These are phyloP conservation scores for Pongo abelii DNA, from an alignment of 2,113 vertebrate species.

Conservation along the genomic window DNA sequence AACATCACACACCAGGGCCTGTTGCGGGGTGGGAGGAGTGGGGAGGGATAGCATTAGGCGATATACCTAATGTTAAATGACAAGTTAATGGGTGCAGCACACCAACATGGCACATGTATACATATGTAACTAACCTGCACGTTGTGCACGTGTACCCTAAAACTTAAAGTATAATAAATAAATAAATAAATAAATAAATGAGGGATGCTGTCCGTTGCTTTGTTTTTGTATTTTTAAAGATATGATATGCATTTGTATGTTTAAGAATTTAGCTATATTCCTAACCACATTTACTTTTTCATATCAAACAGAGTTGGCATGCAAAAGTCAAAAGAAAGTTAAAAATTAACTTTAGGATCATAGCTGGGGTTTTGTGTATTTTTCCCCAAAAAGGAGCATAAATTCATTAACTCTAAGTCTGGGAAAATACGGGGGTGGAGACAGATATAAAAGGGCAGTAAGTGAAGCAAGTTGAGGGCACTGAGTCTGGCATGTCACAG, in stretches of 20 bases:
- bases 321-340: not conserved
- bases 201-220: not conserved
- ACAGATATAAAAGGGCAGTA: not conserved
- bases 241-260: not conserved
- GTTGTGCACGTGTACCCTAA: too few species aligned
- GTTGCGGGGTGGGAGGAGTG: too few species aligned
- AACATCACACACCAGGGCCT: too few species aligned
- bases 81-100: too few species aligned
- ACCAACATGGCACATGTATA: too few species aligned
- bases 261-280: not conserved
- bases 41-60: too few species aligned
- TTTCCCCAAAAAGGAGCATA: not conserved
- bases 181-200: not conserved
- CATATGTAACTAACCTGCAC: too few species aligned
- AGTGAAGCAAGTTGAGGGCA: not conserved
- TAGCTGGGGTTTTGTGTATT: not conserved
- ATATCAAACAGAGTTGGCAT: not conserved
- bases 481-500: not conserved
- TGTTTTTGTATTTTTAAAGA: not conserved
- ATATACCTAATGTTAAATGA: too few species aligned
- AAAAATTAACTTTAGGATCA: not conserved
- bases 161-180: too few species aligned
- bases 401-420: not conserved
- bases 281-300: not conserved
- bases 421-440: not conserved